Evolutionary conservation across 2,113 vertebrate genomes (phyloP).

Genomic region (Petrocephalus zakoni): DNA sequence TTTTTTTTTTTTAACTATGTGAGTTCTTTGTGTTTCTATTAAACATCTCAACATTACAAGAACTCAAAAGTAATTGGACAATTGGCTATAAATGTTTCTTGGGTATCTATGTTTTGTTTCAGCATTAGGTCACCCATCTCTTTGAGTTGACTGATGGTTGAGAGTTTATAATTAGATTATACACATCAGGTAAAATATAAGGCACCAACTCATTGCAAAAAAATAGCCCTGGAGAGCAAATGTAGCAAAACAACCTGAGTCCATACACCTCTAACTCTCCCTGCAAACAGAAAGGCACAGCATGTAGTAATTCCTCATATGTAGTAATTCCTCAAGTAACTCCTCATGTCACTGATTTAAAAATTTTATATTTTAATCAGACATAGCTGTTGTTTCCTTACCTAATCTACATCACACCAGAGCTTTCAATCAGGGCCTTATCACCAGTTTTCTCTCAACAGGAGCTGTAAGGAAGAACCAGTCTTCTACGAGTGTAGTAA

Average conservation of each 20-base stretch:
- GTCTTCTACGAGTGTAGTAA: background rate
- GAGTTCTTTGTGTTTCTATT: background rate
- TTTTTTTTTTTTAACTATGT: background rate
- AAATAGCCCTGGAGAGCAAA: too few species aligned
- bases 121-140: background rate
- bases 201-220: too few species aligned
- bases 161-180: background rate
- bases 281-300: background rate
- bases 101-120: background rate
- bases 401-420: background rate
- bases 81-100: background rate
- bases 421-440: background rate
- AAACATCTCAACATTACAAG: background rate
- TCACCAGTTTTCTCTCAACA: background rate
- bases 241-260: too few species aligned
- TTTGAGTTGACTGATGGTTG: background rate
- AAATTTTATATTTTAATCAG: background rate
- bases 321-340: background rate
- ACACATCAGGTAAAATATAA: too few species aligned
- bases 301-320: background rate
- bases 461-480: background rate
- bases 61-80: background rate
- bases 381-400: background rate
- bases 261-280: background rate
- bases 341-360: background rate